Evolutionary conservation across 1,140 invertebrate genomes (phyloP).

Genomic region (Himalopsyche phryganea): DNA sequence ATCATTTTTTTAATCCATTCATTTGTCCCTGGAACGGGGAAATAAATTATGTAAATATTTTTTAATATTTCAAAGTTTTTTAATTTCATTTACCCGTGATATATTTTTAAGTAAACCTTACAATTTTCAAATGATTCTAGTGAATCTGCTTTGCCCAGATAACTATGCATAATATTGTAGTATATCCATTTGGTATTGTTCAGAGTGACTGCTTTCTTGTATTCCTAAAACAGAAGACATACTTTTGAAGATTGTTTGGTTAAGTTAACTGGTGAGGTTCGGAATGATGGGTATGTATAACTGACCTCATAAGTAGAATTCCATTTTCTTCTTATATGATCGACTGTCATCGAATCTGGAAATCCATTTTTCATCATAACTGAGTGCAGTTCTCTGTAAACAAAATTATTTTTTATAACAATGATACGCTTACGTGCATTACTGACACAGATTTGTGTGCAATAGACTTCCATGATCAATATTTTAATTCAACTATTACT

Average conservation of each 20-base stretch:
- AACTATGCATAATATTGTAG: conserved; percentile 20
- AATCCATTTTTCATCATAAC: conserved; percentile 30
- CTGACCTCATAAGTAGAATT: conserved; percentile 18
- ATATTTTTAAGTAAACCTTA: conserved; percentile 11
- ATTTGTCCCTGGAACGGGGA: conserved; percentile 13
- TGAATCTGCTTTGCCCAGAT: conserved; percentile 15
- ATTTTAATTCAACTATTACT: too few relatives aligned
- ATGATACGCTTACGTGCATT: too few relatives aligned
- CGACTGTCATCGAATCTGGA: conserved; percentile 20
- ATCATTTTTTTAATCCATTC: conserved; percentile 27
- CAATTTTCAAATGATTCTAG: conserved; percentile 17
- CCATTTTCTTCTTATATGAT: conserved; percentile 28
- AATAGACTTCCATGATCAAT: too few relatives aligned
- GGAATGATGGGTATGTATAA: too few relatives aligned
- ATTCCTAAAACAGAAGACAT: conserved; percentile 18
- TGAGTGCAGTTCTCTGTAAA: conserved; percentile 25
- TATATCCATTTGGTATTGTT: conserved; percentile 29
- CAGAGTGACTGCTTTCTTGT: conserved; percentile 23
- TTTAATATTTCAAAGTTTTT: too few relatives aligned
- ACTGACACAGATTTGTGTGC: too few relatives aligned
- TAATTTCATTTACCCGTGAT: not conserved
- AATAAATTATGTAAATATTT: too few relatives aligned
- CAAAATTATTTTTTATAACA: too few relatives aligned
- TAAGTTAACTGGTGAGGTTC: too few relatives aligned
- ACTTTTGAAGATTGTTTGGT: too few relatives aligned